Percentiles rank a stretch among this genome's conserved stretches.
Conservation (phyloP, 2,113 vertebrate species). For the Genyomyrus donnyi region DNA sequence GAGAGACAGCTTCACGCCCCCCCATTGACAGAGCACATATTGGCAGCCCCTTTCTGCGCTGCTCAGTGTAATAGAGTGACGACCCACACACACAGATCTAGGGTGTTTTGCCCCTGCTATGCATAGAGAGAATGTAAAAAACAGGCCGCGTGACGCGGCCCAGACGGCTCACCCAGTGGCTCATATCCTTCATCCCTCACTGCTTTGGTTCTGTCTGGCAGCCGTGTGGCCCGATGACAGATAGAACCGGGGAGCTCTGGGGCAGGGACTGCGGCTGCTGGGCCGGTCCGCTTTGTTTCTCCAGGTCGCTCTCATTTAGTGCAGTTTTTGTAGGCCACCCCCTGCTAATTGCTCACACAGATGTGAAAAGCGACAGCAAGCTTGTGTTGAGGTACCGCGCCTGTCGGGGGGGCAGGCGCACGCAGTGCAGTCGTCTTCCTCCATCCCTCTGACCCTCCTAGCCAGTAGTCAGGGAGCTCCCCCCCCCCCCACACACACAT, state of each 20-base stretch:
- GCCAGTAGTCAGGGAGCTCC: conserved; percentile 8
- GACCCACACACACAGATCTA: neutral
- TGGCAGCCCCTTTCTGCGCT: neutral
- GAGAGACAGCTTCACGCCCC: neutral
- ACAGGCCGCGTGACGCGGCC: neutral
- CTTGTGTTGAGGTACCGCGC: neutral
- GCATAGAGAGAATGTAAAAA: neutral
- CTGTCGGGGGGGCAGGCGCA: neutral
- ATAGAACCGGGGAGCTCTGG: neutral
- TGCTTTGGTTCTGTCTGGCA: conserved; percentile 12
- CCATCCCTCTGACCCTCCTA: neutral
- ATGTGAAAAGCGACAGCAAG: neutral
- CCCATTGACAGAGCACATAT: neutral
- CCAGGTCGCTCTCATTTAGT: neutral
- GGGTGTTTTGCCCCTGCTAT: neutral
- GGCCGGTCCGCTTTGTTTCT: neutral
- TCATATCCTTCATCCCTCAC: conserved; percentile 11
- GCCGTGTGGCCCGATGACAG: neutral
- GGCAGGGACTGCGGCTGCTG: neutral
- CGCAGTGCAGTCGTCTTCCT: neutral
- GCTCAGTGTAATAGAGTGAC: neutral
- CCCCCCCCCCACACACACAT: neutral
- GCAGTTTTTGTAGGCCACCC: neutral
- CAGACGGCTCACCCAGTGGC: conserved; percentile 10
- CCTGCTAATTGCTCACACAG: neutral